Base-by-base conservation (phyloP, 2,113 vertebrate genomes). In the Cercocebus atys region DNA sequence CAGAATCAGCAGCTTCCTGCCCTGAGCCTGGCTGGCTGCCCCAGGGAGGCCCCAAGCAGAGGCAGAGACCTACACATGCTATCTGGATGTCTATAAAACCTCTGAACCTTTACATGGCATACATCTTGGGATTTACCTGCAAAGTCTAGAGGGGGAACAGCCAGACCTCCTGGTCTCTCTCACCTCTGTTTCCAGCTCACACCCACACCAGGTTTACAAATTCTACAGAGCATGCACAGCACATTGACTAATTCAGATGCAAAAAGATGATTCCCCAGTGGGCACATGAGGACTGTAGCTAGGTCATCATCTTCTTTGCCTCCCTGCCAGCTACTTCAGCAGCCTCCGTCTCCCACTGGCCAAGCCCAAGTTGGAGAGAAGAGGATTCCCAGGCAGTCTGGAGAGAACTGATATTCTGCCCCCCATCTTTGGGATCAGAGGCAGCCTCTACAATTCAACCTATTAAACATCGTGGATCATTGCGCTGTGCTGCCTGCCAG, bases 1-100 rank as follows among this genome's bases (percentile, higher is more conserved):
- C 80, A 95, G 92, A 95, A 80, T 66, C 95, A 52, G 83, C 50
- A 20, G 13, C 76, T 92, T 96, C 94, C 94, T 91, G 88, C 70
- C 83, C 87, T 45, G 32, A 61, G 73, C 55, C 73, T 80, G 35
- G 27, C 88, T 72, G 72, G 43, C 73, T 38, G 61, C 59, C 45
- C 38, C 52, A 57, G 9, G 75, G 55, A 52, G 61, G 85, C 38
- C 61, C 25, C 82, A 2, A 32, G 78, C 27, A 61, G 76, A 75
- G 25, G 25, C 10, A 12, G 0, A 75, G 43, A 14, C 52, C 35
- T 1, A 14, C 30, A 27, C 22, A 70, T 85, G 47, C 64, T 57
- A 30, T 16, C 38, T 3, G 12, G 64, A 12, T 43, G 11, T 64
- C 70, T 40, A 3, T 6, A 38, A 66, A 84, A 50, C 38, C 43